Base-by-base conservation (phyloP, 2,797 vertebrate species). In the Astyanax mexicanus region DNA sequence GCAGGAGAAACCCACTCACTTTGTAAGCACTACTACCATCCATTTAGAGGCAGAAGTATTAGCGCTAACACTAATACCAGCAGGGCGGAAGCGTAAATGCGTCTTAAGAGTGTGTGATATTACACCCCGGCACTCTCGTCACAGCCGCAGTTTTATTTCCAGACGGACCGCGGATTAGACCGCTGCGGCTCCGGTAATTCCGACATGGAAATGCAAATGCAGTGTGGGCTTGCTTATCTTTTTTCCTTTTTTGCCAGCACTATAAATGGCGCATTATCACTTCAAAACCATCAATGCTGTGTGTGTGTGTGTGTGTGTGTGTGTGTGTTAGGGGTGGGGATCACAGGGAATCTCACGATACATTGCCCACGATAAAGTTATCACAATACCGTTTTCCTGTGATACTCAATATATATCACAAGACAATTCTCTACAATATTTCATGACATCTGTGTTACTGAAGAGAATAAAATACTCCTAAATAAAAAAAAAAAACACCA, bases 51-150 rank as follows among this genome's bases (percentile, higher is more conserved):
- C 42, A 38, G 45, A 73, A 72, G 3, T 60, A 27, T 42, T 32
- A 54, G 27, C 37, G 38, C 21, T 40, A 60, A 40, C 32, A 27
- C 37, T 73, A 70, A 69, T 77, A 62, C 72, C 54, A 54, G 55
- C 15, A 75, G 81, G 83, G 84, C 73, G 75, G 84, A 88, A 85
- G 81, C 86, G 86, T 83, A 80, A 84, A 84, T 81, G 42, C 71
- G 77, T 83, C 83, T 85, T 6, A 51, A 84, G 83, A 83, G 83
- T 79, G 29, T 81, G 64, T 70, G 72, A 79, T 81, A 77, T 73
- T 80, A 67, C 82, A 73, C 74, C 80, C 25, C 78, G 73, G 42
- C 45, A 74, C 79, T 78, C 52, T 54, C 35, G 64, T 72, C 35
- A 72, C 37, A 15, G 27, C 0, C 11, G 5, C 38, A 9, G 45